Percentiles rank a stretch among this genome's conserved stretches.
Conservation (phyloP, 2,797 vertebrate species). For the Alosa sapidissima region DNA sequence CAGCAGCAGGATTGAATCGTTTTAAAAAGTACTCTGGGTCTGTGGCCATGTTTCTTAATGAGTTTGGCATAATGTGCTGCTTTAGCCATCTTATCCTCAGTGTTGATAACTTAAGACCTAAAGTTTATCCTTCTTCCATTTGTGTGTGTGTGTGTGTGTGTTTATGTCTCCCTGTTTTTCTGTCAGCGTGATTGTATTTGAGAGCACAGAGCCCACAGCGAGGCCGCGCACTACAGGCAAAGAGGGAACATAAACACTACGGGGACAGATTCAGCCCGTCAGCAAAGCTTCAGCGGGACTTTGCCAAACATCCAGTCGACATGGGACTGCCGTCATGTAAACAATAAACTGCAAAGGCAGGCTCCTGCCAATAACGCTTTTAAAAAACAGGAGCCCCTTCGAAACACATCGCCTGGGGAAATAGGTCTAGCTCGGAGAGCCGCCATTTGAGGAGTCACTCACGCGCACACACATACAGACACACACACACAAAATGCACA, state of each 20-base stretch:
- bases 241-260: background rate
- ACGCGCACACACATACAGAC: background rate
- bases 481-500: background rate
- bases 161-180: background rate
- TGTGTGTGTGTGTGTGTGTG: background rate
- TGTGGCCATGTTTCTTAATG: no score
- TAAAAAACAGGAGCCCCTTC: constrained; percentile 23
- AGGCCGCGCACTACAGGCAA: background rate
- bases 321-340: constrained; percentile 30
- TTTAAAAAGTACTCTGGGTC: no score
- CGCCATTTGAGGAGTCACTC: background rate
- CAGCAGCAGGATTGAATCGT: no score
- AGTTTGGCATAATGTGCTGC: no score
- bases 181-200: background rate
- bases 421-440: constrained; percentile 26
- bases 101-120: no score
- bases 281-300: background rate
- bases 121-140: no score
- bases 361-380: constrained; percentile 38
- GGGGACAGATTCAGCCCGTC: background rate
- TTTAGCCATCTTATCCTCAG: no score
- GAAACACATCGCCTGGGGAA: constrained; percentile 23
- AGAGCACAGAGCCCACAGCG: background rate
- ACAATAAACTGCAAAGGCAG: constrained; percentile 29
- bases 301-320: constrained; percentile 5